Evolutionary conservation across 2,888 invertebrate genomes (phyloP), one percentile per base, ranked within the genome.

Genomic region (Oligia latruncula): DNA sequence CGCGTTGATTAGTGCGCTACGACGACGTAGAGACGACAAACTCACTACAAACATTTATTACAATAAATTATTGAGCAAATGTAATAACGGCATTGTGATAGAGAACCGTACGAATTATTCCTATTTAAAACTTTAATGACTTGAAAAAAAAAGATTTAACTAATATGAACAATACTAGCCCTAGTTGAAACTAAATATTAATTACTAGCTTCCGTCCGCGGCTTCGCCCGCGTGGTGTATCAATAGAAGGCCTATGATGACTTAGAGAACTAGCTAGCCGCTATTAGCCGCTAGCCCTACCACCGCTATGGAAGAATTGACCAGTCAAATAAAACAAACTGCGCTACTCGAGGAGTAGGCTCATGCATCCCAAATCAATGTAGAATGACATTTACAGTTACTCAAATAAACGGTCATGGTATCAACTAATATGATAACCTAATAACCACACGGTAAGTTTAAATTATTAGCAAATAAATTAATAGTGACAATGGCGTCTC

Each of bases 1-100:
- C 85, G 95, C 93, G 95, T 94, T 96, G 96, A 96, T 96, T 96
- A 96, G 94, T 95, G 94, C 90, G 91, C 94, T 92, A 67, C 23
- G 80, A 72, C 71, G 84, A n/a, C 0, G 70, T 93, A 81, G 95
- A 95, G 94, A 85, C 82, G 92, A 75, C 46, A 43, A 85, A 78
- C 3, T 8, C 3, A 40, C 70, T 77, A 76, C 4, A 76, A 73
- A 72, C 11, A 73, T 80, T 74, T 60, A 15, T 23, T 40, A 40
- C 15, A 20, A n/a, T n/a, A n/a, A n/a, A 23, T 58, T 58, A 58
- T 23, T 58, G 58, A n/a, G 58, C 6, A 9, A 58, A 58, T n/a
- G 23, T 23, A 3, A 58, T 15, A 52, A n/a, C 43, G 6, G n/a
- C 13, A 52, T 52, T 62, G 35, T 71, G 40, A 43, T 20, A 71